Evolutionary conservation across 2,797 vertebrate species (phyloP).

Genomic region (Pangasius krempfi): DNA sequence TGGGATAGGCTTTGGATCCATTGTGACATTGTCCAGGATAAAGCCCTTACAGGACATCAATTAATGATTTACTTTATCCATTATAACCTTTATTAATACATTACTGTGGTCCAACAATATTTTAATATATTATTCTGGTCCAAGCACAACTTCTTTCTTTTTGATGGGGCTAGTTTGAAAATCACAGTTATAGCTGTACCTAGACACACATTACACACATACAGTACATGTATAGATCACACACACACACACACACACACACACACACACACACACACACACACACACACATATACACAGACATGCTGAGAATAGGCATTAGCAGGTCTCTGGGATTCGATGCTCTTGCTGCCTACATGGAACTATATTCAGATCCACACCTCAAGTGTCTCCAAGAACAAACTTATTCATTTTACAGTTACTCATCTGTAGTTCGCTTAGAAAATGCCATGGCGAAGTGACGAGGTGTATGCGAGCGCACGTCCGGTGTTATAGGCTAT

Average conservation of each 20-base stretch:
- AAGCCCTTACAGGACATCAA: not conserved
- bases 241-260: not conserved
- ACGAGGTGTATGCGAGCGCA: not conserved
- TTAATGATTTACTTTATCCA: not conserved
- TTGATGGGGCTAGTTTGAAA: not conserved
- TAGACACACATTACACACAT: not conserved
- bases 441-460: not conserved
- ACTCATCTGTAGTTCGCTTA: not conserved
- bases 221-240: not conserved
- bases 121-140: too few relatives aligned
- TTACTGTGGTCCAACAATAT: not conserved
- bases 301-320: constrained; percentile 16
- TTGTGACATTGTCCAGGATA: not conserved
- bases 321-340: constrained; percentile 9
- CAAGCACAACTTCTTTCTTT: not conserved
- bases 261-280: not conserved
- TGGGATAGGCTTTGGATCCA: too few relatives aligned
- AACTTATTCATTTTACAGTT: not conserved
- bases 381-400: constrained; percentile 9
- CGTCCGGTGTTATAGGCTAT: not conserved
- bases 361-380: constrained; percentile 34
- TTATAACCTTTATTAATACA: not conserved
- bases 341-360: constrained; percentile 17
- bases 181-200: not conserved
- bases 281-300: not conserved